Base-by-base conservation (phyloP, 2,888 invertebrate species). In the Clusia tigrina region DNA sequence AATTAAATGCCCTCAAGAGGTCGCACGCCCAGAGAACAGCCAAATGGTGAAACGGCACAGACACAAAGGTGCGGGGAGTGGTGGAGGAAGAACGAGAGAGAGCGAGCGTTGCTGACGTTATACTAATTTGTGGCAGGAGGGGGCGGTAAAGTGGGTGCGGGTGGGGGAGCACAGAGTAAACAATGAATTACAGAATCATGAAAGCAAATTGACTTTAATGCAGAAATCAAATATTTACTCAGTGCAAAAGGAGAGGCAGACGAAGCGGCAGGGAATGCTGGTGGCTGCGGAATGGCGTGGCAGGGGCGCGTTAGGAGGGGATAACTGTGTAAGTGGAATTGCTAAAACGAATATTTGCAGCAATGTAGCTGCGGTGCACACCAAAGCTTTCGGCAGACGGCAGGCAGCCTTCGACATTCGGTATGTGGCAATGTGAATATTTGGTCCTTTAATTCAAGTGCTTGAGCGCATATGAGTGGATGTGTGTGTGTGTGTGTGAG, bases 161-260 rank as follows among this genome's bases (percentile, higher is more conserved):
- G 6, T 6, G 25, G 17, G 55, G 56, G 54, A 56, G 60, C 58
- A 62, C 22, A 59, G 37, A 46, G 74, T 75, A 82, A 82, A 82
- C 83, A 81, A 81, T 81, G 81, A 82, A 81, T 81, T 81, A 81
- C 81, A 78, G 83, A 82, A 82, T 81, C 81, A 81, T 82, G 81
- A 82, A 82, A 82, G 79, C 83, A 81, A 81, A 81, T 81, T 82
- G 81, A 81, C 82, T 81, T 82, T 82, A 81, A 81, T 81, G 81
- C 79, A 80, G 77, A 82, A 82, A 82, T 81, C 83, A 81, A 81
- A 82, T 81, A 82, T 81, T 81, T 82, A 81, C 80, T 74, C 76
- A 76, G 72, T 71, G 74, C 70, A 32, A 3, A 58, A 58, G 46
- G 48, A 56, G 58, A 37, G 20, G 66, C 69, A 56, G 60, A 23